Evolutionary conservation across 2,113 vertebrate species (phyloP), one percentile per base, ranked within the genome.

Genomic region (Zosterops borbonicus): DNA sequence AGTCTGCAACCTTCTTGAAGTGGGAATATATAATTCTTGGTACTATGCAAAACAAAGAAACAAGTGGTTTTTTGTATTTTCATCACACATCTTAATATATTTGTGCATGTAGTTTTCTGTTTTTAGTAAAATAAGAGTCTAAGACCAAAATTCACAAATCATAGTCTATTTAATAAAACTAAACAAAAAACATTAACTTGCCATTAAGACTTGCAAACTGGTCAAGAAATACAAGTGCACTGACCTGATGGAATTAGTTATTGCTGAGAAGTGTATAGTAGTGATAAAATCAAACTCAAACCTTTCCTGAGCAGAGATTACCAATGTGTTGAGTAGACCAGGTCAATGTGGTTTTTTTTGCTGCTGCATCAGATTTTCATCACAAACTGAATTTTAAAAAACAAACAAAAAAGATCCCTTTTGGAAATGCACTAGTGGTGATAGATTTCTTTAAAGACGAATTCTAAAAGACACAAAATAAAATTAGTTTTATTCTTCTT

Each of bases 401-500:
- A 5, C 3, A 55, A 46, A 29, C 27, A 31, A 33, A 41, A 44
- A 24, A 39, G 28, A n/a, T 39, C 37, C 4, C 2, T n/a, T 47
- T 6, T 39, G 7, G 28, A 27, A 65, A 41, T 47, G 16, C 9
- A 65, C 7, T 11, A 56, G 8, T n/a, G 19, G 8, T 15, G 12
- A 23, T 23, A 39, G 18, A 28, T 56, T 84, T 47, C 3, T 64
- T 64, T 47, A 55, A 64, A 41, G 9, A n/a, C 4, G 39, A 56
- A 28, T 28, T 47, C n/a, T 47, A 47, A 47, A 47, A 28, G 11
- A 39, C 6, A 33, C 0, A 0, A 64, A 24, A 39, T 2, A 47
- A 47, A 47, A 23, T 55, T 39, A 4, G 2, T 27, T 74, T 55
- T 46, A 3, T n/a, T 74, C 35, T 55, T 33, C 1, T 55, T 74